Percentiles rank a stretch among this genome's conserved stretches.
phyloP scores from a whole-genome alignment of 2,888 invertebrate genomes.

The Bruchidius siliquastri region DNA sequence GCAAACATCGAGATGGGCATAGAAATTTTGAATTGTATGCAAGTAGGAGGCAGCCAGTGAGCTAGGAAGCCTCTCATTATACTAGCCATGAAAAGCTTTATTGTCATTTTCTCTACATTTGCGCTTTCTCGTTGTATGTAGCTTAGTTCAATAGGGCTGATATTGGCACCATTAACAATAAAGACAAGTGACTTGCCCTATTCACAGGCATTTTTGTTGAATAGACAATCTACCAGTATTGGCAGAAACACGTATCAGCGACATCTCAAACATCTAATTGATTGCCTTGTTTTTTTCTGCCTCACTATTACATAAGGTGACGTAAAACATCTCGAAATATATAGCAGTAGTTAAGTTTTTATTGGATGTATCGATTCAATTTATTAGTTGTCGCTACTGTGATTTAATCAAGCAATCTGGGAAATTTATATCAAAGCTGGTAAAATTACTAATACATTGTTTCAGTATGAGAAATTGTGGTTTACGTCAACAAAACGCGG shows the following conservation, averaged over 20 bases:
- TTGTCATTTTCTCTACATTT: too few species aligned
- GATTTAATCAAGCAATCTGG: background rate
- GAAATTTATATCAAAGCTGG: background rate
- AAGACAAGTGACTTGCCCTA: too few species aligned
- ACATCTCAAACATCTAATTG: background rate
- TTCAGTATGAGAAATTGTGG: background rate
- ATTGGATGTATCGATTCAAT: background rate
- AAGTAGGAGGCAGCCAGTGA: too few species aligned
- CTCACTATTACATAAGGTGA: background rate
- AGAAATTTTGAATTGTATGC: too few species aligned
- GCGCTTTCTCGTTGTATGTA: too few species aligned
- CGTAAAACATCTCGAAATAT: background rate
- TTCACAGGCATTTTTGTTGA: background rate
- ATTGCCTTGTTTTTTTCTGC: background rate
- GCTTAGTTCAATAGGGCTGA: too few species aligned
- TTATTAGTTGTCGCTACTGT: background rate
- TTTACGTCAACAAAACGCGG: too few species aligned
- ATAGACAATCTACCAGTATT: background rate
- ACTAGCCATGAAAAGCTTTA: too few species aligned
- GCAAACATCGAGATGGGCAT: too few species aligned
- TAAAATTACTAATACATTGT: background rate
- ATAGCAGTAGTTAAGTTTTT: background rate
- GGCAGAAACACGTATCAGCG: background rate
- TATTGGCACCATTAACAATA: too few species aligned
- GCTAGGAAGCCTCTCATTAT: too few species aligned